Evolutionary conservation across 2,113 vertebrate species (phyloP), one percentile per base, ranked within the genome.

Genomic region (Girardinichthys multiradiatus): DNA sequence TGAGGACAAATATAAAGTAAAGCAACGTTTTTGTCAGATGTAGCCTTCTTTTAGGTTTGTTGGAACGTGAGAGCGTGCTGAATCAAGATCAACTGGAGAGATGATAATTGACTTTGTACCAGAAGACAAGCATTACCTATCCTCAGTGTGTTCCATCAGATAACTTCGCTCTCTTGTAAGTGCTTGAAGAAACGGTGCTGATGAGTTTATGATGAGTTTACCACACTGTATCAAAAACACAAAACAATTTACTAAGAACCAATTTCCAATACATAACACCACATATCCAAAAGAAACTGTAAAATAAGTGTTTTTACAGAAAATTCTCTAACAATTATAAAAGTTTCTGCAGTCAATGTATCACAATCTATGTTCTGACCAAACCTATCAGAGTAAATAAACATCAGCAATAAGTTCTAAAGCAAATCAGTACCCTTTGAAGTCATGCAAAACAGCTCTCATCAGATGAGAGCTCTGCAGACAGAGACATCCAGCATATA

Each of bases 381-480:
- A 77, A 87, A 86, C 66, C 74, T 68, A 72, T 83, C 65, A 79
- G 59, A 4, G 57, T 58, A 45, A 60, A 64, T n/a, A 78, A 75
- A 82, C 77, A 79, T 85, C 68, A 60, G 68, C 62, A 58, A 21
- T 29, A 60, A 72, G 79, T 86, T 88, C 76, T 71, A 70, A 83
- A 67, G 85, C 63, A 78, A 73, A 70, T 72, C 67, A 31, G 78
- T 37, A 26, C 66, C 74, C 87, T 93, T 92, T 93, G 91, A 92
- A 91, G 91, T 87, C 29, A 30, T 74, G 85, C 75, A 89, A 90
- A 90, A 87, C 76, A 71, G 42, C 61, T 85, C 70, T 90, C 85
- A 86, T 92, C 87, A 76, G 88, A 84, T 83, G 81, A 85, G 80
- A 87, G 84, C 76, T 68, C 71, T 76, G 68, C 80, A 84, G 86